These are phyloP conservation scores for Glossophaga mutica DNA, from an alignment of 2,797 vertebrate genomes.

Conservation along the genomic window DNA sequence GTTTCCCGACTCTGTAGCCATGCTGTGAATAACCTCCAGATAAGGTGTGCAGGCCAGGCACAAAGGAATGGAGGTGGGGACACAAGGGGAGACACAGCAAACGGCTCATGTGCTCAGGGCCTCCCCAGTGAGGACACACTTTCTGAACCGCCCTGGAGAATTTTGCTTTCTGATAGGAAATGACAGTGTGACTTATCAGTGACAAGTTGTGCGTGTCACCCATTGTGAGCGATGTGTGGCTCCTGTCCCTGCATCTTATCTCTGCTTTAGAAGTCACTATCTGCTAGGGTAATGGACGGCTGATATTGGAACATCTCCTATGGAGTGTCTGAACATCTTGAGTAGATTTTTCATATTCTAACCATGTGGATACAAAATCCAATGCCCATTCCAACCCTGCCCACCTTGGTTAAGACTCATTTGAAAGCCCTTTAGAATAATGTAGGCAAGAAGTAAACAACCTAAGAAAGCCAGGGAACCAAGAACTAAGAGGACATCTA, in stretches of 20 bases:
- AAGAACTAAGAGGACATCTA: background rate
- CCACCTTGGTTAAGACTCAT: background rate
- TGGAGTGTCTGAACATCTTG: background rate
- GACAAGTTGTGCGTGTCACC: background rate
- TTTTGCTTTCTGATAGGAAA: background rate
- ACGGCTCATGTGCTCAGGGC: background rate
- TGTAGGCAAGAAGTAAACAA: background rate
- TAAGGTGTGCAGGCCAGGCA: background rate
- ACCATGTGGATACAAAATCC: background rate
- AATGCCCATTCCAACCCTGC: background rate
- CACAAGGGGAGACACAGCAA: background rate
- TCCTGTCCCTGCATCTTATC: background rate
- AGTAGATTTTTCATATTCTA: background rate
- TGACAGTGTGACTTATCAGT: too few species aligned
- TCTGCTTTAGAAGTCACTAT: background rate
- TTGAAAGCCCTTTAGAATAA: too few species aligned
- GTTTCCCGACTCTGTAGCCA: background rate
- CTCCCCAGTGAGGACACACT: rapidly evolving
- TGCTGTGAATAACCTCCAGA: background rate
- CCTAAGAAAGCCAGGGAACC: background rate
- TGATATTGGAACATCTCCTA: background rate
- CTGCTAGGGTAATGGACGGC: background rate
- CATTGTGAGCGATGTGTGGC: background rate
- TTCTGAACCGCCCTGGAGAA: background rate
- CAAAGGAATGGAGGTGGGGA: background rate